A percentile compares a stretch with the other conserved stretches of the same genome.
phyloP scores from a whole-genome alignment of 2,113 vertebrate species.

The Sphaerodactylus townsendi region DNA sequence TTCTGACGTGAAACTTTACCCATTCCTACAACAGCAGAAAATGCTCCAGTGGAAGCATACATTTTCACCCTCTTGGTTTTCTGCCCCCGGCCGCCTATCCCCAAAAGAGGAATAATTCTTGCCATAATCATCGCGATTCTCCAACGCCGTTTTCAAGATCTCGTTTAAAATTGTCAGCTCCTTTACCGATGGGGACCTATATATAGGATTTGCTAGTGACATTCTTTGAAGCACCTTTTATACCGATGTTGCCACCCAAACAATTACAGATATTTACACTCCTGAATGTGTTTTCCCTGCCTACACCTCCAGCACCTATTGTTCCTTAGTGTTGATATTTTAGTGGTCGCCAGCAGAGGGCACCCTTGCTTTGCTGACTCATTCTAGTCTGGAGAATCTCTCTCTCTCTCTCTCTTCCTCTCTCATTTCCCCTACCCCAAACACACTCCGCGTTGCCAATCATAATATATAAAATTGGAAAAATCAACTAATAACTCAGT shows the following conservation, averaged over 20 bases:
- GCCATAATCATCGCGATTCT: not conserved
- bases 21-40: not conserved
- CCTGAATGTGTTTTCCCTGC: not conserved
- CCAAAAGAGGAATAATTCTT: not conserved
- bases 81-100: not conserved
- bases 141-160: too few relatives aligned
- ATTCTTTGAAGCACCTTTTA: not conserved
- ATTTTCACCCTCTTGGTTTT: not conserved
- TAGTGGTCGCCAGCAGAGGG: conserved; percentile 34
- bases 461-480: too few relatives aligned
- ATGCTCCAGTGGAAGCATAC: not conserved
- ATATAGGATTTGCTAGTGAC: not conserved
- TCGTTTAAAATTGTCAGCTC: not conserved
- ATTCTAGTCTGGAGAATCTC: conserved; percentile 3
- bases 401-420: not conserved
- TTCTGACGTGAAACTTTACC: not conserved
- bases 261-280: not conserved
- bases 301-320: not conserved
- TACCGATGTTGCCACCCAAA: not conserved
- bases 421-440: too few relatives aligned
- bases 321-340: not conserved
- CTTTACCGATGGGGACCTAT: too few relatives aligned
- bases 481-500: too few relatives aligned
- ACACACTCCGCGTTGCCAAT: too few relatives aligned
- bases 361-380: conserved; percentile 61